These are phyloP conservation scores for Ectobius pallidus DNA, from an alignment of 2,888 invertebrate species.

Conservation along the genomic window DNA sequence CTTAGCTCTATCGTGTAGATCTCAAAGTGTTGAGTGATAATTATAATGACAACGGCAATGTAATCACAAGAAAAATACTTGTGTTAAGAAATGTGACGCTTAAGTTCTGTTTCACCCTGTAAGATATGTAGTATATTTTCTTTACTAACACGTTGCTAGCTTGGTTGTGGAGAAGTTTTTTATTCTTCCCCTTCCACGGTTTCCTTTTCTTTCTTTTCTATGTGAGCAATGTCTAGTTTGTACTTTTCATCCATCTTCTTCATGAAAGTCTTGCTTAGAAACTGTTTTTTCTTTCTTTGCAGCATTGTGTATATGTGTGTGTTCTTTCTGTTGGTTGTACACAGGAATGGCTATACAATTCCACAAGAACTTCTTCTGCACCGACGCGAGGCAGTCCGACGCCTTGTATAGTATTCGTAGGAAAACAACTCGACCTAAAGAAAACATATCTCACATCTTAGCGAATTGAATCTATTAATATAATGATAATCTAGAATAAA, in stretches of 20 bases:
- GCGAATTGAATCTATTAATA: too few species aligned
- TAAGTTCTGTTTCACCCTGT: not conserved
- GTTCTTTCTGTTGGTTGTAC: not conserved
- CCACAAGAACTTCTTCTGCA: not conserved
- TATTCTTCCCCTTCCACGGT: not conserved
- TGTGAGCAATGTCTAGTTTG: not conserved
- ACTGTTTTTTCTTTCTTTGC: not conserved
- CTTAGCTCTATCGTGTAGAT: too few species aligned
- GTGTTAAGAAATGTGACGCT: not conserved
- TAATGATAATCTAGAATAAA: too few species aligned
- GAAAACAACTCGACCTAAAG: too few species aligned
- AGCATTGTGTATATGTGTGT: not conserved
- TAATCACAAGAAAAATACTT: too few species aligned
- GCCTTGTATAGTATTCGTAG: too few species aligned
- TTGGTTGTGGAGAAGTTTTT: not conserved
- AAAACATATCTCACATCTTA: too few species aligned
- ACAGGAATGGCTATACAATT: not conserved
- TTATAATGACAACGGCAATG: too few species aligned
- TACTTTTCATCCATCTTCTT: constrained; percentile 2
- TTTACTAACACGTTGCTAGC: not conserved
- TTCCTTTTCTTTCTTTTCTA: not conserved
- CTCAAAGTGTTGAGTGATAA: too few species aligned
- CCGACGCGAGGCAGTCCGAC: not conserved
- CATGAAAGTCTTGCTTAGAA: not conserved
- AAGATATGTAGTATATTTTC: not conserved